Percentiles rank a stretch among this genome's conserved stretches.
These are phyloP conservation scores for Protodeltote pygarga DNA, from an alignment of 2,888 invertebrate species.

Conservation along the genomic window DNA sequence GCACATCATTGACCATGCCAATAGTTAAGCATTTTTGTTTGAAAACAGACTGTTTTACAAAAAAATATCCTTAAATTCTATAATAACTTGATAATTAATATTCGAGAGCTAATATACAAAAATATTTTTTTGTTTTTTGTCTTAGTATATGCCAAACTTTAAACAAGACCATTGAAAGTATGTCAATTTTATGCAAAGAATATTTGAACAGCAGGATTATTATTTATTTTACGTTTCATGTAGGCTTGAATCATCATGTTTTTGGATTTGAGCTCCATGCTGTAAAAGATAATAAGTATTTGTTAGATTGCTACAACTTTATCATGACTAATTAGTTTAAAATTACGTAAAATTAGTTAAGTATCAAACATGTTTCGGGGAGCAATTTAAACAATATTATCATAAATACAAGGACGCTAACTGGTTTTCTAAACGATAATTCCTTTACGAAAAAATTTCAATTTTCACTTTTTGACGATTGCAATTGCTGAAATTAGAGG, in stretches of 20 bases:
- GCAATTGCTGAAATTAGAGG: too few species aligned
- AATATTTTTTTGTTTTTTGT: constrained; percentile 15
- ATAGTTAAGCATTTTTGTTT: constrained; percentile 1
- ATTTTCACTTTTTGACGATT: too few species aligned
- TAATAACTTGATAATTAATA: constrained; percentile 4
- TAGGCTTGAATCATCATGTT: neutral
- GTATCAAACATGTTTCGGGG: constrained; percentile 1
- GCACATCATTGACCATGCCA: neutral
- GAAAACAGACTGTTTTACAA: constrained; percentile 17
- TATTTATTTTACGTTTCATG: constrained; percentile 13
- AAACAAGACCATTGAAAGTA: constrained; percentile 10
- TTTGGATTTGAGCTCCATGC: constrained; percentile 9
- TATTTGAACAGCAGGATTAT: constrained; percentile 32
- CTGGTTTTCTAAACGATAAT: constrained; percentile 21
- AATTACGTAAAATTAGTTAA: neutral
- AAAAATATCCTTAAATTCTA: constrained; percentile 39
- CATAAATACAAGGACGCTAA: constrained; percentile 28
- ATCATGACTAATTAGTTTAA: too few species aligned
- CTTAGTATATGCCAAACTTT: constrained; percentile 2
- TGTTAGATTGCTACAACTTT: too few species aligned
- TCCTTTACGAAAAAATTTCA: neutral
- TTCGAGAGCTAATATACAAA: constrained; percentile 16
- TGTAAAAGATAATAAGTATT: constrained; percentile 25
- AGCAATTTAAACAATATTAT: constrained; percentile 12
- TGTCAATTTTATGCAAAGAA: constrained; percentile 10